A percentile compares a stretch with the other conserved stretches of the same genome.
Conservation (phyloP, 2,113 vertebrate species). For the Gobio gobio region DNA sequence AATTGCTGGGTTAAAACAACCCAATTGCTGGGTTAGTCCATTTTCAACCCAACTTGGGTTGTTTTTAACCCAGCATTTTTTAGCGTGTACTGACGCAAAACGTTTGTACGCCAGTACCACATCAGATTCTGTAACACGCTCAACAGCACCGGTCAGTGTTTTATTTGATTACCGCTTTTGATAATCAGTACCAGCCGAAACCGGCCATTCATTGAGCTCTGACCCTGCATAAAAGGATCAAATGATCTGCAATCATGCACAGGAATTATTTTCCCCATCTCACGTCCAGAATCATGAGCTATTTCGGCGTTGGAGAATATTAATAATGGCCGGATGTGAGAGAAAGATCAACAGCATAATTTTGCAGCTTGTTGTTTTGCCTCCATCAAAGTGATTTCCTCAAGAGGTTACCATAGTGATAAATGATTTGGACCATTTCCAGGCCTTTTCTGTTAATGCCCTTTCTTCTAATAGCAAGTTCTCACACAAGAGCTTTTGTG, state of each 20-base stretch:
- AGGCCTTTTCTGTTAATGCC: background rate
- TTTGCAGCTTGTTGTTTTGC: conserved; percentile 33
- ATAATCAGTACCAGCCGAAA: background rate
- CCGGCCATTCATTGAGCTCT: background rate
- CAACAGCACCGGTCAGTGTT: background rate
- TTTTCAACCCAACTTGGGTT: too few species aligned
- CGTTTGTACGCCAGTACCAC: too few species aligned
- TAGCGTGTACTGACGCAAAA: too few species aligned
- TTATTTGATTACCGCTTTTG: background rate
- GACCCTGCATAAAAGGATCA: background rate
- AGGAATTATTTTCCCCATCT: background rate
- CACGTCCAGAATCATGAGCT: conserved; percentile 32
- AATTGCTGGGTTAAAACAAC: too few species aligned
- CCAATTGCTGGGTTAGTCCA: too few species aligned
- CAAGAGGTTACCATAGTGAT: conserved; percentile 39
- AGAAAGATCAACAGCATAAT: conserved; percentile 38
- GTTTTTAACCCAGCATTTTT: too few species aligned
- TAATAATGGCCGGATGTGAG: conserved; percentile 40
- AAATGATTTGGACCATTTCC: background rate
- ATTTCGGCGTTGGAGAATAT: conserved; percentile 43
- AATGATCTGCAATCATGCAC: background rate
- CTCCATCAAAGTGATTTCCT: conserved; percentile 16
- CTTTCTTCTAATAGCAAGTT: background rate
- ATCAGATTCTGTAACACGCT: background rate
- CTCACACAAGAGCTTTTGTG: background rate